A percentile compares a stretch with the other conserved stretches of the same genome.
phyloP scores from a whole-genome alignment of 2,888 invertebrate genomes.

The Chesias legatella region DNA sequence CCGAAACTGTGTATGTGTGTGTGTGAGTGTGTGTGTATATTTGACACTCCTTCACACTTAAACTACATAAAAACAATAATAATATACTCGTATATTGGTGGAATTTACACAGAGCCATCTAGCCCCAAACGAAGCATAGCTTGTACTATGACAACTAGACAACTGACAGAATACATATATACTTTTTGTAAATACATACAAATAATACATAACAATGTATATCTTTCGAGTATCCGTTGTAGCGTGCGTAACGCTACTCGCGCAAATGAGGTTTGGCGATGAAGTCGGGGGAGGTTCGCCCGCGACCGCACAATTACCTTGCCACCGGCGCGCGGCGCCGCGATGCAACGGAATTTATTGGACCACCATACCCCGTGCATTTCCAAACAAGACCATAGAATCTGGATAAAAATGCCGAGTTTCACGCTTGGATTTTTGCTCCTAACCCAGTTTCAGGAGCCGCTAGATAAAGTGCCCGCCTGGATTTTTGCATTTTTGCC shows the following conservation, averaged over 20 bases:
- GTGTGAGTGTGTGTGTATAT: too few species aligned
- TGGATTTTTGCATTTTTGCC: too few species aligned
- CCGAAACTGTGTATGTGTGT: too few species aligned
- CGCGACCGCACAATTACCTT: constrained; percentile 52
- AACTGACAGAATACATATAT: too few species aligned
- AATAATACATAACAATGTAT: too few species aligned
- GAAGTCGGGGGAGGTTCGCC: constrained; percentile 42
- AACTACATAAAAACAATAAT: too few species aligned
- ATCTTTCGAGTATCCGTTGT: constrained; percentile 37
- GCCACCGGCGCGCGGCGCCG: constrained; percentile 40
- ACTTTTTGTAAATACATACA: too few species aligned
- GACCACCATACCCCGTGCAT: constrained; percentile 28
- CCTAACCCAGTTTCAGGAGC: background rate
- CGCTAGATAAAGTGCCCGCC: constrained; percentile 10
- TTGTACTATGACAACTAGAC: too few species aligned
- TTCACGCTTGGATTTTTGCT: background rate
- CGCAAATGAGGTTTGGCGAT: constrained; percentile 59
- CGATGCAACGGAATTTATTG: constrained; percentile 52
- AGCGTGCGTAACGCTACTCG: constrained; percentile 38
- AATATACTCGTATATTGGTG: too few species aligned
- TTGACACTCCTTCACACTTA: too few species aligned
- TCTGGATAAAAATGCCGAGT: background rate
- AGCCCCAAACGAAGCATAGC: too few species aligned
- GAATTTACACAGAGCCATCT: too few species aligned
- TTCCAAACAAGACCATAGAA: background rate